Evolutionary conservation across 2,888 invertebrate species (phyloP), one percentile per base, ranked within the genome.

Genomic region (Trilocha varians): DNA sequence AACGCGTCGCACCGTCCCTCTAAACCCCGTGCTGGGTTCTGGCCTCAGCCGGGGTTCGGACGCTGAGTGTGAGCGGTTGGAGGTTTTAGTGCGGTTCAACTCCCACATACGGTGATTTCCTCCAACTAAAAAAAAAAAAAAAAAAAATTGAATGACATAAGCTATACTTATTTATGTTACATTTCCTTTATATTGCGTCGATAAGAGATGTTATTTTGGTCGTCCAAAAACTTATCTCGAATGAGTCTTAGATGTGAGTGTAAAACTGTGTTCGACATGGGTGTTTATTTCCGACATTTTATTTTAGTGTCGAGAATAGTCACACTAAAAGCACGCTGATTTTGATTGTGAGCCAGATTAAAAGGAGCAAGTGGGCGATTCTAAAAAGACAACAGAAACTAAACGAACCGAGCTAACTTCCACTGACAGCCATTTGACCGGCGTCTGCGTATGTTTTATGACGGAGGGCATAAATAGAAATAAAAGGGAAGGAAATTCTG

Each of bases 381-480:
- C 25, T 50, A 51, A 52, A 55, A 53, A 45, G 49, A 54, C 48
- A 43, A 48, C 45, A 41, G 40, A 35, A 25, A 37, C 40, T 42
- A 48, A 40, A 52, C 50, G 50, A 52, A 48, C 49, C 49, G 54
- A 52, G 48, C 58, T 50, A 55, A 57, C 50, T 53, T 52, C 53
- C 51, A 55, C 45, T 55, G 65, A 66, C 64, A 65, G 60, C 57
- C 54, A 59, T 55, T 48, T 57, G 57, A 48, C 47, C 50, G 54
- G 53, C 55, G 59, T 59, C 61, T 47, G 58, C 58, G 62, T 62
- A 64, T 68, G 66, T 71, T 75, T 76, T 76, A 76, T 65, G 67
- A 62, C 65, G 61, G 63, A 54, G 60, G 62, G 52, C 49, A 61
- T 61, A 63, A 68, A 70, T 62, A 57, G 57, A 64, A 70, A 69